Evolutionary conservation across 2,888 invertebrate species (phyloP).

Genomic region (Drosophila koepferae): DNA sequence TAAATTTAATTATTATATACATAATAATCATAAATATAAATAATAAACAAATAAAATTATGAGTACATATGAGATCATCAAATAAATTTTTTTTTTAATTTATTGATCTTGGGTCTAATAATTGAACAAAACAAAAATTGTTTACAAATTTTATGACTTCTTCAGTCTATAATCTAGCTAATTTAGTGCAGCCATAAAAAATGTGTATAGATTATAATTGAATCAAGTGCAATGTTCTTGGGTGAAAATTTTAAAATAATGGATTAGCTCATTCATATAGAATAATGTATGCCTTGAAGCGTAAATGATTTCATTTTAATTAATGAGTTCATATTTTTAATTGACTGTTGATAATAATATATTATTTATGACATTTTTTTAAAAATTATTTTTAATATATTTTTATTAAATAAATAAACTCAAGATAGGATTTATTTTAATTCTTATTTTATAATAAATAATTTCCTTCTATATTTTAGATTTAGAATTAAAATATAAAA

Average conservation of each 20-base stretch:
- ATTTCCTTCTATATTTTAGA: no score
- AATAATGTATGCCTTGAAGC: background rate
- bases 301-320: background rate
- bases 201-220: background rate
- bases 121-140: background rate
- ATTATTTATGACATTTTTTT: no score
- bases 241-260: background rate
- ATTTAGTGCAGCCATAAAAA: conserved; percentile 1
- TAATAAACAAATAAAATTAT: no score
- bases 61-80: no score
- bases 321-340: background rate
- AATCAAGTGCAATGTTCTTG: background rate
- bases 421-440: background rate
- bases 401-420: background rate
- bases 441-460: background rate
- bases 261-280: background rate
- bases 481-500: no score
- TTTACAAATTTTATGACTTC: conserved; percentile 3
- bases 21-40: no score
- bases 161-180: background rate
- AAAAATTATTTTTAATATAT: no score
- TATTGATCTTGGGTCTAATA: background rate
- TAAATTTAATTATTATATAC: no score
- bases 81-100: no score
- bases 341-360: no score